Evolutionary conservation across 2,888 invertebrate genomes (phyloP).

Genomic region (Cantharis lateralis): DNA sequence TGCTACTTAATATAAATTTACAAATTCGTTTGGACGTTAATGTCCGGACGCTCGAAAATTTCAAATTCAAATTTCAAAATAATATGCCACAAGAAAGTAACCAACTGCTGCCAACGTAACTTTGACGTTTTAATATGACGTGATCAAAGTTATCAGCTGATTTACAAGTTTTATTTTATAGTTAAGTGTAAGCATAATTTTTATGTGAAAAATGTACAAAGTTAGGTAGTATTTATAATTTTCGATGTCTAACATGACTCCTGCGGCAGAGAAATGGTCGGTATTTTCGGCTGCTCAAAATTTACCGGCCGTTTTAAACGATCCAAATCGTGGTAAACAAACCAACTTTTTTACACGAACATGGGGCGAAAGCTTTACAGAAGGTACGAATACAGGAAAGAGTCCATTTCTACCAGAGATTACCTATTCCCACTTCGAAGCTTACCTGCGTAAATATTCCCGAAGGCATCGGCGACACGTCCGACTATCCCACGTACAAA

Average conservation of each 20-base stretch:
- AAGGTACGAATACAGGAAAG: constrained; percentile 72
- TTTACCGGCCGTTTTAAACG: constrained; percentile 93
- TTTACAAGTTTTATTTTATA: not conserved
- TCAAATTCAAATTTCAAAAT: not conserved
- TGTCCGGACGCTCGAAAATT: no score
- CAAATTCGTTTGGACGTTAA: no score
- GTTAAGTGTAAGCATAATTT: not conserved
- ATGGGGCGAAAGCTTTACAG: constrained; percentile 96
- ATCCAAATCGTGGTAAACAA: constrained; percentile 90
- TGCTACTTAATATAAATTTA: no score
- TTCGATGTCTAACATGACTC: constrained; percentile 42
- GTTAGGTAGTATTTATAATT: constrained; percentile 21
- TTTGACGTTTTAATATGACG: not conserved
- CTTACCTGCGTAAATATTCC: constrained; percentile 80
- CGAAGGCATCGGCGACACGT: constrained; percentile 68
- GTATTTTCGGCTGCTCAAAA: constrained; percentile 91
- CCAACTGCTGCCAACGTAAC: not conserved
- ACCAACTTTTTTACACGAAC: constrained; percentile 94
- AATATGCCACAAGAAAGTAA: not conserved
- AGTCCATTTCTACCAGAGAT: constrained; percentile 85
- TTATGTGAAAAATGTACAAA: constrained; percentile 17
- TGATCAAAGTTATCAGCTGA: not conserved
- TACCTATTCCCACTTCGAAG: constrained; percentile 81
- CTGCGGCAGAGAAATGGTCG: constrained; percentile 71
- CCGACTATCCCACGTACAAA: constrained; percentile 53